Conservation (phyloP, 1,140 invertebrate genomes). For the Calephelis virginiensis region DNA sequence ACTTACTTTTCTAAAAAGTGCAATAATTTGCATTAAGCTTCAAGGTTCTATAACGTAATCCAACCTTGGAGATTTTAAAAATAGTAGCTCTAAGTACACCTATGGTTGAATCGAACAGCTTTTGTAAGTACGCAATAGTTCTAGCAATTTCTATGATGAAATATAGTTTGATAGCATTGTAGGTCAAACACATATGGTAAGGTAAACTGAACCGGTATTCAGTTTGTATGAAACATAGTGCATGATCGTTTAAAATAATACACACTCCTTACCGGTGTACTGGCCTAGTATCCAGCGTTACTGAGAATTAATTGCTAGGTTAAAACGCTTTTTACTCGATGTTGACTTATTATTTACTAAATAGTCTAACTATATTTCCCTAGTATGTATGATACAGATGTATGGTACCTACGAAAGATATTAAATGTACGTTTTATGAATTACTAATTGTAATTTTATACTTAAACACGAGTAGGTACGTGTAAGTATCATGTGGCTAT, state of each 20-base stretch:
- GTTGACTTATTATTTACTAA: too few relatives aligned
- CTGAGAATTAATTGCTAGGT: too few relatives aligned
- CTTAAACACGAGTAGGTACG: too few relatives aligned
- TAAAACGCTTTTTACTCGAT: too few relatives aligned
- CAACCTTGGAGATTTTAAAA: background rate
- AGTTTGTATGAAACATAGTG: slow-evolving; percentile 16
- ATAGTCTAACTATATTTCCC: too few relatives aligned
- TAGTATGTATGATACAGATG: too few relatives aligned
- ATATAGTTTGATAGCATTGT: slow-evolving; percentile 44
- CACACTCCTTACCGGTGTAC: background rate
- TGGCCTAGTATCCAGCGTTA: background rate
- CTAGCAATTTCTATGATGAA: slow-evolving; percentile 31
- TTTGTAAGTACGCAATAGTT: slow-evolving; percentile 18
- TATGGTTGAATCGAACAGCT: background rate
- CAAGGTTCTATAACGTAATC: slow-evolving; percentile 5
- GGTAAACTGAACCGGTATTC: slow-evolving; percentile 23
- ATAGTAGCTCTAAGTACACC: background rate
- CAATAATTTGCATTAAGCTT: background rate
- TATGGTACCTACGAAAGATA: too few relatives aligned
- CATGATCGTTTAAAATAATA: slow-evolving; percentile 4
- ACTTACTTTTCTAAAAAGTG: background rate
- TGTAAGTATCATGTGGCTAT: too few relatives aligned
- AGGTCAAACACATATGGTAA: slow-evolving; percentile 51
- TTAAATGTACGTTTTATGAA: too few relatives aligned
- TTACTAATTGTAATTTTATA: too few relatives aligned